These are phyloP conservation scores for Ips nitidus DNA, from an alignment of 1,140 invertebrate genomes.

Conservation along the genomic window DNA sequence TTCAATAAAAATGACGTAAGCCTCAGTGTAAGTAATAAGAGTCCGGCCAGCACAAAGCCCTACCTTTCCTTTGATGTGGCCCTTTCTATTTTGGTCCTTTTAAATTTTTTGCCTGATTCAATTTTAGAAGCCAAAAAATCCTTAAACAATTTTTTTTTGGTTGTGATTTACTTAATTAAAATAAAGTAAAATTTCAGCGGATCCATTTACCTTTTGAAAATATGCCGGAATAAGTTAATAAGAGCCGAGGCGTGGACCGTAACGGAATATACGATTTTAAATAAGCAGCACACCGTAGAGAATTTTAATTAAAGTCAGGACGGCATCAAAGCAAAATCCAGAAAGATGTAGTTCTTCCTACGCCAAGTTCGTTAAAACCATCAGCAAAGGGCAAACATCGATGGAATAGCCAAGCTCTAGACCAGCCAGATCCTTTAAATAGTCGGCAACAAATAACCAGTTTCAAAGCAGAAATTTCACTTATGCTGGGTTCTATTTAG, in stretches of 20 bases:
- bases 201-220: too few relatives aligned
- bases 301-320: slow-evolving; percentile 16
- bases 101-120: not conserved
- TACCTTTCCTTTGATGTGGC: slow-evolving; percentile 14
- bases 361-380: slow-evolving; percentile 2
- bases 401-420: too few relatives aligned
- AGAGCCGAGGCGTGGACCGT: not conserved
- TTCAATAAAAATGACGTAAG: slow-evolving; percentile 35
- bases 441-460: too few relatives aligned
- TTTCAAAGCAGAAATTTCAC: too few relatives aligned
- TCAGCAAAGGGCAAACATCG: not conserved
- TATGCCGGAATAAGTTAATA: too few relatives aligned
- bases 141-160: too few relatives aligned
- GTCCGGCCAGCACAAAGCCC: slow-evolving; percentile 6
- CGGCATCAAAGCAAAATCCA: slow-evolving; percentile 10
- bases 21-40: slow-evolving; percentile 19
- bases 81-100: slow-evolving; percentile 2
- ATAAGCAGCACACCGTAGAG: slow-evolving; percentile 3
- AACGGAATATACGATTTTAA: slow-evolving; percentile 17
- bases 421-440: not conserved
- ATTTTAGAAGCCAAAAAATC: not conserved
- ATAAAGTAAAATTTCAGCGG: too few relatives aligned
- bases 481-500: too few relatives aligned
- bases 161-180: too few relatives aligned
- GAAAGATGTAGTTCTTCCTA: slow-evolving; percentile 7